These are phyloP conservation scores for Ptychobarbus kaznakovi DNA, from an alignment of 2,797 vertebrate species.

Conservation along the genomic window DNA sequence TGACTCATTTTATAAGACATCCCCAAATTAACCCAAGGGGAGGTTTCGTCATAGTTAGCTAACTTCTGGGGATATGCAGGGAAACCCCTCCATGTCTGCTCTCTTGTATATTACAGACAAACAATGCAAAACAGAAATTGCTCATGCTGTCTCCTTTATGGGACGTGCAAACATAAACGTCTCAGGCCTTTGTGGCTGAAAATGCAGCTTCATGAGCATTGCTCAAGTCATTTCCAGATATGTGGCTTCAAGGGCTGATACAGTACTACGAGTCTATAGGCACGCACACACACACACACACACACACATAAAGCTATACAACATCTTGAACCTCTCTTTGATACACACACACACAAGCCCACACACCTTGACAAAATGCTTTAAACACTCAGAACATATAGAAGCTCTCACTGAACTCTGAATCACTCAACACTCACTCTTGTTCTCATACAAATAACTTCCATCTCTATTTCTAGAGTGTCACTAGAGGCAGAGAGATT, in stretches of 20 bases:
- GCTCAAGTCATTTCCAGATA: conserved; percentile 7
- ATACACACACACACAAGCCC: conserved; percentile 14
- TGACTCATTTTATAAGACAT: neutral
- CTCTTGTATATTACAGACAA: neutral
- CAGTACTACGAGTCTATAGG: neutral
- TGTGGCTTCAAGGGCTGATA: neutral
- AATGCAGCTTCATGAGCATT: neutral
- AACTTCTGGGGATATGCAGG: neutral
- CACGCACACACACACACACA: neutral
- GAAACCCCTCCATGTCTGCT: neutral
- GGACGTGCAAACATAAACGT: neutral
- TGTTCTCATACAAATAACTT: conserved; percentile 12
- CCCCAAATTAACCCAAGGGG: neutral
- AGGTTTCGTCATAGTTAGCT: neutral
- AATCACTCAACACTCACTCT: conserved; percentile 13
- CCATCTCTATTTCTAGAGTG: neutral
- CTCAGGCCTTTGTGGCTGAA: neutral
- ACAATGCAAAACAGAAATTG: neutral
- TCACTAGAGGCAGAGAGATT: neutral
- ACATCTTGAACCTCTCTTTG: neutral
- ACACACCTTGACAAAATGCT: conserved; percentile 11
- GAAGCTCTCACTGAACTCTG: conserved; percentile 3
- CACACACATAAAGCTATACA: conserved; percentile 2
- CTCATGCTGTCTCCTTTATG: neutral
- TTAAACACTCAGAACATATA: neutral